Evolutionary conservation across 2,113 vertebrate species (phyloP), one percentile per base, ranked within the genome.

Genomic region (Periophthalmodon schlosseri): DNA sequence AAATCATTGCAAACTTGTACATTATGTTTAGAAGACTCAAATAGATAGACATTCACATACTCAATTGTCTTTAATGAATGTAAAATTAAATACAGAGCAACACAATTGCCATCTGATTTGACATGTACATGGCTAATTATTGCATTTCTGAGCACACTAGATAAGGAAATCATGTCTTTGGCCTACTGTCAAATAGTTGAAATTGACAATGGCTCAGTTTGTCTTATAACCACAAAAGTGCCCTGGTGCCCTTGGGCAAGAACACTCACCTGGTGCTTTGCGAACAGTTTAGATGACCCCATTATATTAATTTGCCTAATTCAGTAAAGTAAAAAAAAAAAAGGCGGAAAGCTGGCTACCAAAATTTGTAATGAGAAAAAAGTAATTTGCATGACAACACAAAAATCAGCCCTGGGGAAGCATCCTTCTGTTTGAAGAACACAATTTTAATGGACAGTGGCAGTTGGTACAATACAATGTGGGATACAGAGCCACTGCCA

Each of bases 381-480:
- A 15, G 24, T 33, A 13, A 61, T 28, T 61, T 61, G 16, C 15
- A 33, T 63, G 60, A 34, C 60, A 20, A 63, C 60, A 15, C 63
- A 65, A 65, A 36, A n/a, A 39, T 44, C 18, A 5, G 5, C 63
- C 20, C 63, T 21, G 34, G 34, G 16, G 18, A 36, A n/a, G 7
- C 18, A 36, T 34, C 63, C 18, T 39, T 65, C 63, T 65, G 63
- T 65, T 65, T 39, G 15, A 34, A 20, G 34, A 65, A 65, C 63
- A 65, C 63, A 11, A 16, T 39, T 63, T 63, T 65, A 65, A 65
- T 65, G 63, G 63, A 39, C 63, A 39, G 61, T n/a, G 18, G 58
- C 58, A 61, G 60, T 63, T 34, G 33, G 20, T 65, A 63, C 20
- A 36, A 65, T 39, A 65, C 34, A 44, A 44, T 39, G 63, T 39